Evolutionary conservation across 2,797 vertebrate species (phyloP), one percentile per base, ranked within the genome.

Genomic region (Eutrigla gurnardus): DNA sequence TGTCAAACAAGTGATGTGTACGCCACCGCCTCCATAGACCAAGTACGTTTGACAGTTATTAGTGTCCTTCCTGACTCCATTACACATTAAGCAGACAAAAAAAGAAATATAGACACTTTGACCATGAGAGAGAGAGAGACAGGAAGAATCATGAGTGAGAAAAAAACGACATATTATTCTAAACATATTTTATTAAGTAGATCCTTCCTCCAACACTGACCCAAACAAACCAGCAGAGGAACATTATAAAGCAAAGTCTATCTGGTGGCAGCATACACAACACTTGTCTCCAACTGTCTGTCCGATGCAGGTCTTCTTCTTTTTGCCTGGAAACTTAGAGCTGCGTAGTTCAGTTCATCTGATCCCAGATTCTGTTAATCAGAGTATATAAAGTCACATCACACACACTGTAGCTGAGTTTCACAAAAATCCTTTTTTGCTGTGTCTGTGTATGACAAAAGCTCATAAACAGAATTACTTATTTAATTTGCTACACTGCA

Each of bases 181-280:
- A 25, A 25, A 25, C 25, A 25, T 25, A 25, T 37, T 42, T 50
- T 9, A 1, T 57, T 57, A 9, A 37, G 15, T 37, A 36, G 11
- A 6, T 59, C 39, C 18, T 13, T 5, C 35, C 39, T 25, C 58
- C 0, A n/a, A n/a, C n/a, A 13, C 25, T 12, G 9, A 13, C 0
- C 6, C 36, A 50, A 3, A 33, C 8, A 25, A 25, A 25, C 25
- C 12, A 50, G 17, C 35, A 40, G 15, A 39, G 35, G n/a, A 7
- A 67, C 3, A 0, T 45, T 2, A 70, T 18, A 17, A 52, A 12
- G 45, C 14, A 25, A 47, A 40, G 36, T 65, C 47, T 73, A 83
- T 74, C 84, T 74, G 68, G 83, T 74, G 40, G 78, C 62, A 62
- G 88, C 65, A 36, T 88, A 91, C 2, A 89, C 65, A 43, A 84